Conservation (phyloP, 1,140 invertebrate genomes). For the Macrotrachela quadricornifera region DNA sequence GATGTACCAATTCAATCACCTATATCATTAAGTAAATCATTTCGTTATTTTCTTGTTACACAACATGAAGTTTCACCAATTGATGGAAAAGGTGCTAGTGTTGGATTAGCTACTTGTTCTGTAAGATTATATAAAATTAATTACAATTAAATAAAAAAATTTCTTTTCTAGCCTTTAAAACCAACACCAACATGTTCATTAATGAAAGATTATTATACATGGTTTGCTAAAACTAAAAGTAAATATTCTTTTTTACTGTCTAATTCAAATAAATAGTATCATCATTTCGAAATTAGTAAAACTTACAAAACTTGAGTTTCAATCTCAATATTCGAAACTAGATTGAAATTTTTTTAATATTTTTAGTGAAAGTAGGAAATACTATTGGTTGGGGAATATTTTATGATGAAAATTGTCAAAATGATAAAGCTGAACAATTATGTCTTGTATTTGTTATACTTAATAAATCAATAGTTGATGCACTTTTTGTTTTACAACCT, state of each 20-base stretch:
- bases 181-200: slow-evolving; percentile 20
- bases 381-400: slow-evolving; percentile 23
- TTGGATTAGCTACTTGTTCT: slow-evolving; percentile 2
- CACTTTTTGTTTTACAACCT: slow-evolving; percentile 23
- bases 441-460: slow-evolving; percentile 23
- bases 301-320: too few relatives aligned
- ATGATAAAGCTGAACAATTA: slow-evolving; percentile 19
- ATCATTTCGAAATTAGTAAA: too few relatives aligned
- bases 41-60: neutral
- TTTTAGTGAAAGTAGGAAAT: slow-evolving; percentile 14
- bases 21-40: slow-evolving; percentile 10
- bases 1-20: slow-evolving; percentile 16
- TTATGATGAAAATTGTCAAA: slow-evolving; percentile 10
- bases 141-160: too few relatives aligned
- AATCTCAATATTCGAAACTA: neutral
- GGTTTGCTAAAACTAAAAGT: slow-evolving; percentile 13
- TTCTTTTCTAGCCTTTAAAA: slow-evolving; percentile 17
- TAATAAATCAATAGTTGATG: slow-evolving; percentile 17
- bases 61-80: slow-evolving; percentile 3
- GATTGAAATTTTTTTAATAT: slow-evolving; percentile 9
- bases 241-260: too few relatives aligned
- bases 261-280: too few relatives aligned
- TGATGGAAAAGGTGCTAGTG: slow-evolving; percentile 4
- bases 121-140: too few relatives aligned
- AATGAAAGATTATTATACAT: slow-evolving; percentile 20